Percentiles rank a stretch among this genome's conserved stretches.
Conservation (phyloP, 2,888 invertebrate species). For the Ophion ventricosus region DNA sequence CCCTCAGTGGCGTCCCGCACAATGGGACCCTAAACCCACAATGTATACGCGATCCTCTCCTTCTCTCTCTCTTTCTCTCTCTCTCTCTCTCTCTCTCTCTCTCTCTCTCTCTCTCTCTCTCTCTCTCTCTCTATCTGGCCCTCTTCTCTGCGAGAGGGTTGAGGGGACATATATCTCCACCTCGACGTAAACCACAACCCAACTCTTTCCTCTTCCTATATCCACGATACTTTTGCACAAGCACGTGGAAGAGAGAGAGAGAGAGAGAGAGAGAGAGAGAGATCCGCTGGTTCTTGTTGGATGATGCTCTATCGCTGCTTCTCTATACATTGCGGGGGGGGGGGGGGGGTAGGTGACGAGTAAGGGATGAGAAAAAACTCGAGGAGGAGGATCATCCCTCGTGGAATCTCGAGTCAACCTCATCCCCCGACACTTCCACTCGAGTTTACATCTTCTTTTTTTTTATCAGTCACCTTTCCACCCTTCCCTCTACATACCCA, state of each 20-base stretch:
- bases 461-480: slow-evolving; percentile 32
- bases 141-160: slow-evolving; percentile 34
- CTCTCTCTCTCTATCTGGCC: slow-evolving; percentile 54
- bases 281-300: slow-evolving; percentile 15
- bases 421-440: slow-evolving; percentile 47
- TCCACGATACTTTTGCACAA: slow-evolving; percentile 41
- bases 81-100: slow-evolving; percentile 57
- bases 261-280: slow-evolving; percentile 13
- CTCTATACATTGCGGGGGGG: slow-evolving; percentile 6
- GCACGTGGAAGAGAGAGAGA: slow-evolving; percentile 37
- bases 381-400: slow-evolving; percentile 51
- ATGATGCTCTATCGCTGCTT: slow-evolving; percentile 45
- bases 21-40: slow-evolving; percentile 79
- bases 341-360: neutral
- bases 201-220: slow-evolving; percentile 39
- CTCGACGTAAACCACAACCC: slow-evolving; percentile 15
- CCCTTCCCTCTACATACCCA: neutral
- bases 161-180: neutral
- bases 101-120: slow-evolving; percentile 63
- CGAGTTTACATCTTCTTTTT: slow-evolving; percentile 51
- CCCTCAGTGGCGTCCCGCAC: slow-evolving; percentile 74
- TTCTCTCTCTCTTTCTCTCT: slow-evolving; percentile 59
- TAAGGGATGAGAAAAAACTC: neutral
- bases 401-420: slow-evolving; percentile 54
- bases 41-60: slow-evolving; percentile 72